Evolutionary conservation across 1,140 invertebrate species (phyloP), one percentile per base, ranked within the genome.

Genomic region (Nymphalis io): DNA sequence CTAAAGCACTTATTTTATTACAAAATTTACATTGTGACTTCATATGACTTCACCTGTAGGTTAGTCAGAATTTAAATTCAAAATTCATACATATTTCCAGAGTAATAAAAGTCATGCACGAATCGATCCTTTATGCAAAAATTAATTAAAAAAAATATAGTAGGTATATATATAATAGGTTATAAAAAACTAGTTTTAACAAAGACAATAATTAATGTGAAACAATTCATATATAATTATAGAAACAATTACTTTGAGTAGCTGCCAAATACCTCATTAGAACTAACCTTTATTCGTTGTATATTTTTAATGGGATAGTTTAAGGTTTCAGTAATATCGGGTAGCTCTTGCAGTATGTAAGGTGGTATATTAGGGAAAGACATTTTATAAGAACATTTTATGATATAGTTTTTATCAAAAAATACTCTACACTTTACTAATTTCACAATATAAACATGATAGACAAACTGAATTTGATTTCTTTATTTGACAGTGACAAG

Each of bases 231-330:
- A 51, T 10, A 20, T 51, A 16, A 51, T 20, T 33, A 64, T 71
- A 46, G 62, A 61, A 57, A 53, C 70, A 72, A 57, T 59, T 60
- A 58, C 80, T 79, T 84, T 85, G 83, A 83, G 70, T 70, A 60
- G 64, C 57, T 76, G 78, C 82, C 85, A 87, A 82, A 75, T 70
- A 73, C 11, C 60, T 42, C 33, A 40, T 70, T 69, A 53, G n/a
- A 55, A 83, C 87, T 83, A 79, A 92, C 91, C 87, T 92, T 92
- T 74, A 92, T 92, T 1, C 91, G 84, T 72, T 90, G 90, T 62
- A 89, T 85, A 73, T 82, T 87, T 82, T 84, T 79, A 61, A 92
- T 81, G 3, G 91, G 90, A 75, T 80, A 90, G 64, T 87, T 84
- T 57, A 91, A 81, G 62, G 71, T 83, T 63, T 89, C 88, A 53